These are phyloP conservation scores for Delia radicum DNA, from an alignment of 1,140 invertebrate species.

Conservation along the genomic window DNA sequence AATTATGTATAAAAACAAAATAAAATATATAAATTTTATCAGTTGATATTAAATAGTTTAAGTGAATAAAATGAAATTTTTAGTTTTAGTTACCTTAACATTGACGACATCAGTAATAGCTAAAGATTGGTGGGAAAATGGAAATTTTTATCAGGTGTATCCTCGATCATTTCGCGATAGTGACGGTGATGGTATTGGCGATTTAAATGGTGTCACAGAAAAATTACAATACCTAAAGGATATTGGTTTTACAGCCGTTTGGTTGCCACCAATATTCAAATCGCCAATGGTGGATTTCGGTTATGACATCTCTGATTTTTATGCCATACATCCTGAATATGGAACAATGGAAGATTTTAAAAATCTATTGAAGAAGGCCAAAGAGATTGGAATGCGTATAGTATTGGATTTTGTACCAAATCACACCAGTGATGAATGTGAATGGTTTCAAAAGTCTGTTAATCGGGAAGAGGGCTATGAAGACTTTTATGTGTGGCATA, in stretches of 20 bases:
- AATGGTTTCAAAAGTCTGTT: constrained; percentile 70
- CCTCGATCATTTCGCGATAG: constrained; percentile 74
- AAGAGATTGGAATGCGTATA: constrained; percentile 49
- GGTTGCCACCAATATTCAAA: constrained; percentile 72
- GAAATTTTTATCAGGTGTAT: constrained; percentile 73
- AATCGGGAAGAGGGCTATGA: constrained; percentile 60
- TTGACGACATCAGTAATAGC: neutral
- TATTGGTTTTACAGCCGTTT: constrained; percentile 62
- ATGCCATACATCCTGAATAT: constrained; percentile 68
- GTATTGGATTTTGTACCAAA: constrained; percentile 63
- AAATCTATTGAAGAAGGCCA: constrained; percentile 62
- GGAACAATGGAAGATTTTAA: constrained; percentile 75
- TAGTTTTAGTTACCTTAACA: neutral
- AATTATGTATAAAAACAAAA: neutral
- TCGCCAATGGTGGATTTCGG: constrained; percentile 69
- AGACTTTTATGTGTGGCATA: constrained; percentile 72
- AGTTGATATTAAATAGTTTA: neutral
- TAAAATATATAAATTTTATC: neutral
- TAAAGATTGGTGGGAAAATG: constrained; percentile 69
- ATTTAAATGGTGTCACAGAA: constrained; percentile 51
- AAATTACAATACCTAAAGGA: constrained; percentile 60
- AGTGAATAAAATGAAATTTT: neutral
- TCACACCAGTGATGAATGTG: constrained; percentile 69
- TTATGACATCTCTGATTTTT: constrained; percentile 70
- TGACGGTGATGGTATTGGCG: constrained; percentile 59